A percentile compares a stretch with the other conserved stretches of the same genome.
Conservation (phyloP, 2,113 vertebrate species). For the Corythornis cristatus region DNA sequence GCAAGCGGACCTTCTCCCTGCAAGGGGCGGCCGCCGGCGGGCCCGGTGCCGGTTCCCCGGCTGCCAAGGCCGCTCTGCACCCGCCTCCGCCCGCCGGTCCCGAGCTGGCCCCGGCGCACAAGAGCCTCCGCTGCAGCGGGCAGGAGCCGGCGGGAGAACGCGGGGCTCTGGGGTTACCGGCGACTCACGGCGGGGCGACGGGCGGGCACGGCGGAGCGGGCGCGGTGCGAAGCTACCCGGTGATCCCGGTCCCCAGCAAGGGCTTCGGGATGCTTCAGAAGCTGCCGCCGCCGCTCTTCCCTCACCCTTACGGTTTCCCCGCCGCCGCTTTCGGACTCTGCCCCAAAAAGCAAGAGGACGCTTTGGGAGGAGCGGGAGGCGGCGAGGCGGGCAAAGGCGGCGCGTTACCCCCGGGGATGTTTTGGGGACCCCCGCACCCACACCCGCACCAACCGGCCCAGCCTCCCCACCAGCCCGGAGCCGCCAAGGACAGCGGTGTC, state of each 20-base stretch:
- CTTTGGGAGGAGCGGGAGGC: conserved; percentile 47
- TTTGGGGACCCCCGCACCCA: conserved; percentile 69
- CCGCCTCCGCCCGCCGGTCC: conserved; percentile 26
- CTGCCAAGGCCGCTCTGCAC: conserved; percentile 34
- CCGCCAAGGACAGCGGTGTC: conserved; percentile 78
- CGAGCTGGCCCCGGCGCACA: conserved; percentile 69
- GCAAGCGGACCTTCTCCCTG: conserved; percentile 91
- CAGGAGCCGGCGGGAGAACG: conserved; percentile 68
- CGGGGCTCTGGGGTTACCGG: conserved; percentile 77
- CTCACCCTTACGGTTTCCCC: conserved; percentile 90
- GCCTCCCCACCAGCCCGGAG: conserved; percentile 60
- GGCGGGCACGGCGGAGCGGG: conserved; percentile 67
- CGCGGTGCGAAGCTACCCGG: conserved; percentile 87
- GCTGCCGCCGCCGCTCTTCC: conserved; percentile 92
- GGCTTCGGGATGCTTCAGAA: conserved; percentile 90
- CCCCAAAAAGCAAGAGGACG: conserved; percentile 88
- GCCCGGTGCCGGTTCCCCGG: conserved; percentile 23
- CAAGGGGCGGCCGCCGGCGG: conserved; percentile 66
- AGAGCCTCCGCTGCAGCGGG: conserved; percentile 70
- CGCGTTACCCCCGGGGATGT: conserved; percentile 58
- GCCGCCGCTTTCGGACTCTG: conserved; percentile 88
- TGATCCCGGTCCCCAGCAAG: conserved; percentile 96
- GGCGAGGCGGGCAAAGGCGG: conserved; percentile 67
- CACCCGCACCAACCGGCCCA: conserved; percentile 59
- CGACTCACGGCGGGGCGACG: conserved; percentile 47